Evolutionary conservation across 2,113 vertebrate species (phyloP).

Genomic region (Thunnus maccoyii): DNA sequence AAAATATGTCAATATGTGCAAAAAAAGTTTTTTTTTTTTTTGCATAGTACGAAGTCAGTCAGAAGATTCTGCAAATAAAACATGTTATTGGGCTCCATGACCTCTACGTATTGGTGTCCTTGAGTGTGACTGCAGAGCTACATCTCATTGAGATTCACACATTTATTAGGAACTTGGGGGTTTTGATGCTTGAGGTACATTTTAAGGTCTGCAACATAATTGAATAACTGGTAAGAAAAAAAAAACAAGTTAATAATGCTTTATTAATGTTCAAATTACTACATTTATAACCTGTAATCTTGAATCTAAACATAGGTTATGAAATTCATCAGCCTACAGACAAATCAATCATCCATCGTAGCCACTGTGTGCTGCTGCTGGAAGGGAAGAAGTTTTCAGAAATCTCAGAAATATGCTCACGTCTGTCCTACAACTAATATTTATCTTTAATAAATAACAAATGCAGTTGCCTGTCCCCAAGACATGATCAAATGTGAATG

Average conservation of each 20-base stretch:
- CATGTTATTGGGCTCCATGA: slow-evolving; percentile 10
- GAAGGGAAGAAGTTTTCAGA: neutral
- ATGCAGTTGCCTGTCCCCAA: neutral
- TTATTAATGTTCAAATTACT: slow-evolving; percentile 25
- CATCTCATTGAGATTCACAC: slow-evolving; percentile 34
- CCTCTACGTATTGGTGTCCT: slow-evolving; percentile 26
- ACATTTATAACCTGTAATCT: slow-evolving; percentile 9
- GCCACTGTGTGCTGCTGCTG: neutral
- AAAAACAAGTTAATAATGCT: slow-evolving; percentile 15
- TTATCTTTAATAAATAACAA: slow-evolving; percentile 39
- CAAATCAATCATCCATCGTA: slow-evolving; percentile 12
- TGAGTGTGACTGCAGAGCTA: slow-evolving; percentile 1
- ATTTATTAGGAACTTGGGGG: neutral
- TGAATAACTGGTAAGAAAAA: neutral
- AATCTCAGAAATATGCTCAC: neutral
- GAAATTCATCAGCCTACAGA: slow-evolving; percentile 31
- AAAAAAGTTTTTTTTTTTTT: slow-evolving; percentile 20
- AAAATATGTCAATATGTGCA: slow-evolving; percentile 22
- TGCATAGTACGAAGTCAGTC: neutral
- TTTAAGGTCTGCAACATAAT: slow-evolving; percentile 19
- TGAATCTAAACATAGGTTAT: slow-evolving; percentile 25
- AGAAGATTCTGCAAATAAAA: slow-evolving; percentile 6
- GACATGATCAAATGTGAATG: slow-evolving; percentile 16
- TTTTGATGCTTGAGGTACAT: slow-evolving; percentile 17
- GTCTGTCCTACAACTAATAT: slow-evolving; percentile 15